A percentile compares a stretch with the other conserved stretches of the same genome.
These are phyloP conservation scores for Tarsius wallacei DNA, from an alignment of 2,797 vertebrate genomes.

Conservation along the genomic window DNA sequence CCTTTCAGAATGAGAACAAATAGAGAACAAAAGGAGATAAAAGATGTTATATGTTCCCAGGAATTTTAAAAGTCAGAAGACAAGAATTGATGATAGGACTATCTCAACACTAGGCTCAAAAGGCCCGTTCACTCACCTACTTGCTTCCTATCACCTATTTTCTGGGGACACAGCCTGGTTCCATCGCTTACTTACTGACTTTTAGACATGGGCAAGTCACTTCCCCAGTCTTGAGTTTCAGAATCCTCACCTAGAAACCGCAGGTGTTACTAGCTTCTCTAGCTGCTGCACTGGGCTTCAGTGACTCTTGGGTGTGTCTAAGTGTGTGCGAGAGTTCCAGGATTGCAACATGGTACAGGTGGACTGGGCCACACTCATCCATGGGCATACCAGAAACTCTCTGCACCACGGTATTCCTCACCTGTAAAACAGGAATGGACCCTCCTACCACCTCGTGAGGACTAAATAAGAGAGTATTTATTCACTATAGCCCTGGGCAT, in stretches of 20 bases:
- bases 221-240: not conserved
- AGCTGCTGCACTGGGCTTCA: not conserved
- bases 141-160: not conserved
- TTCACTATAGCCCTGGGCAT: not conserved
- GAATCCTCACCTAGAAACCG: not conserved
- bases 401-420: not conserved
- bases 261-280: not conserved
- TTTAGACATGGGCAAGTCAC: not conserved
- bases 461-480: not conserved
- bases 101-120: not conserved
- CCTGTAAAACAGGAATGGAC: not conserved
- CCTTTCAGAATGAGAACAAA: not conserved
- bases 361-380: not conserved
- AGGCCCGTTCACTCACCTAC: not conserved
- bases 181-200: not conserved
- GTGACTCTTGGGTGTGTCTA: not conserved
- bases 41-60: not conserved
- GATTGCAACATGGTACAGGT: not conserved
- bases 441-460: not conserved
- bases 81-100: not conserved
- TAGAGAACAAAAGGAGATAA: not conserved
- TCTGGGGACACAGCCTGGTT: not conserved
- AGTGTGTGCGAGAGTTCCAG: not conserved
- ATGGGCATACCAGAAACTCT: not conserved
- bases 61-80: conserved; percentile 7